These are phyloP conservation scores for Sinopyrophorus schimmeli DNA, from an alignment of 2,888 invertebrate genomes.

Conservation along the genomic window DNA sequence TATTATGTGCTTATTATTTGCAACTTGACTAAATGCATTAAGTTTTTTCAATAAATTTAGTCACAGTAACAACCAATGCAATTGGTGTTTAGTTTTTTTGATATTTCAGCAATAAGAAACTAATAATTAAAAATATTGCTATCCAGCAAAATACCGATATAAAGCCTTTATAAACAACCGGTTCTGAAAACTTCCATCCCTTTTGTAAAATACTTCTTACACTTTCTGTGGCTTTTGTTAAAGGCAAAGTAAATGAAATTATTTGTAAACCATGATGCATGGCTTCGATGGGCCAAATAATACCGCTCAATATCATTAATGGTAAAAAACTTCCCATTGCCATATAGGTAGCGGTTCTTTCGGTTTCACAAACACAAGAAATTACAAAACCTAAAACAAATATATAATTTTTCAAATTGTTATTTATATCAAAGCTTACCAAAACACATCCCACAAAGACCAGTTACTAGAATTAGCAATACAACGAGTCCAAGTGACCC, in stretches of 20 bases:
- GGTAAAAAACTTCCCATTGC: slow-evolving; percentile 86
- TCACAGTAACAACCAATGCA: too few species aligned
- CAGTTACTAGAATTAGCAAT: slow-evolving; percentile 77
- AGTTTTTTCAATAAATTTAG: too few species aligned
- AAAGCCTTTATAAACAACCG: slow-evolving; percentile 88
- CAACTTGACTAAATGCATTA: too few species aligned
- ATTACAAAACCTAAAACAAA: slow-evolving; percentile 73
- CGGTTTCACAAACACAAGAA: slow-evolving; percentile 77
- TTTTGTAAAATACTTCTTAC: slow-evolving; percentile 83
- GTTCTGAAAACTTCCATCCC: slow-evolving; percentile 81
- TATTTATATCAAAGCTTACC: too few species aligned
- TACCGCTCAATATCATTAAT: slow-evolving; percentile 83
- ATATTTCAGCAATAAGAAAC: slow-evolving; percentile 76
- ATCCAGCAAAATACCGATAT: slow-evolving; percentile 86
- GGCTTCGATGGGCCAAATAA: slow-evolving; percentile 94
- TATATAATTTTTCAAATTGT: too few species aligned
- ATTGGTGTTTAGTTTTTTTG: too few species aligned
- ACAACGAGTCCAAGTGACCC: slow-evolving; percentile 77
- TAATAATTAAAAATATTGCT: slow-evolving; percentile 76
- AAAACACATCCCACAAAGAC: slow-evolving; percentile 92
- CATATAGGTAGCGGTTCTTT: slow-evolving; percentile 82
- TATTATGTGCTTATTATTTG: too few species aligned
- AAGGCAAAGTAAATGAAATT: slow-evolving; percentile 79
- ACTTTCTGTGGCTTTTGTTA: slow-evolving; percentile 89
- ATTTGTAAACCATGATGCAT: slow-evolving; percentile 79